Percentiles rank a stretch among this genome's conserved stretches.
These are phyloP conservation scores for Phthorimaea operculella DNA, from an alignment of 1,140 invertebrate species.

Conservation along the genomic window DNA sequence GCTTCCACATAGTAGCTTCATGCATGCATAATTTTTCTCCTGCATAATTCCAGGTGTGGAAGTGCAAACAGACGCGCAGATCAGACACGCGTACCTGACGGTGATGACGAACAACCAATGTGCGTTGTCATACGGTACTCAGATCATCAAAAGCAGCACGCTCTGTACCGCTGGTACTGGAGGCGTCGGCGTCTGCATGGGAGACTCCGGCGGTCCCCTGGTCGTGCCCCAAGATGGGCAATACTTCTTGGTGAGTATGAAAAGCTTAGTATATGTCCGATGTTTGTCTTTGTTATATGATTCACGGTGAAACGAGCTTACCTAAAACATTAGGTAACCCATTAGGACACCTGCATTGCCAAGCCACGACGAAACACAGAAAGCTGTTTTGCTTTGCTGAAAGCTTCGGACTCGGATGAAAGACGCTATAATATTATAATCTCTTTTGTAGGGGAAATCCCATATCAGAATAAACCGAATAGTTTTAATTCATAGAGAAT, in stretches of 20 bases:
- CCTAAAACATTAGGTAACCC: background rate
- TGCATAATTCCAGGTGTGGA: background rate
- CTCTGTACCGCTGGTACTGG: slow-evolving; percentile 22
- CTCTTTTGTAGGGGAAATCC: no score
- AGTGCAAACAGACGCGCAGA: background rate
- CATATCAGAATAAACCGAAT: no score
- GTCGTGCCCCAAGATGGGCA: slow-evolving; percentile 6
- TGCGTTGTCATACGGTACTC: background rate
- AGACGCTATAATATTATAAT: no score
- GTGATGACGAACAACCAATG: slow-evolving; percentile 18
- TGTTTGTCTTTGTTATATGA: background rate
- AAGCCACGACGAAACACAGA: background rate
- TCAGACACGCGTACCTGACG: slow-evolving; percentile 16
- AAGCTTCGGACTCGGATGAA: no score
- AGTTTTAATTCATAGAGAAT: no score
- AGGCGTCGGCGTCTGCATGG: slow-evolving; percentile 20
- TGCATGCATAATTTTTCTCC: background rate
- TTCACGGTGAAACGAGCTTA: background rate
- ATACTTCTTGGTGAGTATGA: slow-evolving; percentile 8
- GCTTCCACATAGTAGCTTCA: background rate
- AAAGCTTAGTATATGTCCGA: background rate
- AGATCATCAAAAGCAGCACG: slow-evolving; percentile 9
- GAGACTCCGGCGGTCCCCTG: slow-evolving; percentile 27
- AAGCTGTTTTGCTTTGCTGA: background rate
- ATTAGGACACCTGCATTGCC: background rate